Base-by-base conservation (phyloP, 2,113 vertebrate genomes). In the Eupsittula cactorum region DNA sequence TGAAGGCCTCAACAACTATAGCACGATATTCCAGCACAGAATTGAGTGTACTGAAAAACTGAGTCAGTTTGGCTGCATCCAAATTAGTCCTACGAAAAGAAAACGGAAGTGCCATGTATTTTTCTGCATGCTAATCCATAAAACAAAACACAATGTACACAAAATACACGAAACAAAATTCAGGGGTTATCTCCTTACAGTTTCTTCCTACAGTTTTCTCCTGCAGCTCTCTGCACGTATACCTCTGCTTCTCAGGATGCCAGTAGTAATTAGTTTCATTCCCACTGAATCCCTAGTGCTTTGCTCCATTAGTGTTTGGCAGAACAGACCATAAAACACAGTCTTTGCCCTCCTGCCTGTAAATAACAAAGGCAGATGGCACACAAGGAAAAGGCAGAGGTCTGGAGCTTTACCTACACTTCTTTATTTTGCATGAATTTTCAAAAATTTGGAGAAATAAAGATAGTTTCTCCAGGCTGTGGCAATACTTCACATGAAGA, bases 1-100 rank as follows among this genome's bases (percentile, higher is more conserved):
- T 93, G 82, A 98, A 98, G 55, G 95, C 95, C 37, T 37, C 60
- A 14, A 98, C 31, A 37, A 98, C 97, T 4, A 79, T 69, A 42
- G 75, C 93, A 24, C 97, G 98, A 93, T 99, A 99, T 83, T 94
- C 85, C 97, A 99, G 97, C 31, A 99, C 97, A 1, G 99, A 99
- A 63, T 85, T 77, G 3, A 99, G 96, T 0, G 98, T 98, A 76
- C 96, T 95, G 8, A 99, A 97, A 88, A 98, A 98, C 86, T 82
- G 57, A 31, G 75, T 85, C 93, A 99, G 94, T 59, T 94, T 98
- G 82, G 88, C 13, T 6, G 95, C 50, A 77, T 98, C 98, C 91
- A 98, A 86, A 35, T 97, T 93, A 70, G 95, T 94, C 92, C 99
- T 99, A 33, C 13, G 18, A 28, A 83, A 59, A 93, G 17, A 5